Evolutionary conservation across 2,888 invertebrate species (phyloP).

Genomic region (Rhingia campestris): DNA sequence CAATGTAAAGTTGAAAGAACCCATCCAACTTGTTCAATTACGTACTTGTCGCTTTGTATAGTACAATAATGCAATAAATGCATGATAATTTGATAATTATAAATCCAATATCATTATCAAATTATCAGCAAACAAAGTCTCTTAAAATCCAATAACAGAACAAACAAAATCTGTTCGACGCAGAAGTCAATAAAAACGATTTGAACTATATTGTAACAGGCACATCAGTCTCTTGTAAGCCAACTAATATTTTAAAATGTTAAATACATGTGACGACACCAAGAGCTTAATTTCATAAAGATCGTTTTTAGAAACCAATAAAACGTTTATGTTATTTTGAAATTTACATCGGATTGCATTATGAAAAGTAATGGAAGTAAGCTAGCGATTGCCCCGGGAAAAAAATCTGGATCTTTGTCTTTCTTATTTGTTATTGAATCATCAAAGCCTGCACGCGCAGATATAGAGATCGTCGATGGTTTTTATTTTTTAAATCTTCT

Average conservation of each 20-base stretch:
- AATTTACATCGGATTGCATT: conserved; percentile 12
- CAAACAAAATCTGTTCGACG: not conserved
- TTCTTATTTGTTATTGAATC: not conserved
- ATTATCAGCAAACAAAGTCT: no score
- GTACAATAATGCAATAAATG: no score
- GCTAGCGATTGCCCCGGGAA: conserved; percentile 1
- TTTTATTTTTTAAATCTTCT: no score
- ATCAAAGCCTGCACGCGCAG: not conserved
- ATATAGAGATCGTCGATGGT: no score
- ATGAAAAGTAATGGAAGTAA: conserved; percentile 8
- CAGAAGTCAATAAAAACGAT: not conserved
- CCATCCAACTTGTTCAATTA: no score
- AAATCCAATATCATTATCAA: no score
- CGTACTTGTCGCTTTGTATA: no score
- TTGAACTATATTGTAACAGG: not conserved
- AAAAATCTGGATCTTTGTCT: not conserved
- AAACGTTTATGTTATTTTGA: conserved; percentile 3
- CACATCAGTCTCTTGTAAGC: not conserved
- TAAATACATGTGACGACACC: not conserved
- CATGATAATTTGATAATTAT: no score
- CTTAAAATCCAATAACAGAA: not conserved
- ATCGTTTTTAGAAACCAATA: conserved; percentile 7
- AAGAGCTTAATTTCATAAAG: conserved; percentile 5
- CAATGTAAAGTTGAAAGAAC: no score
- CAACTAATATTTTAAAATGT: conserved; percentile 5